These are phyloP conservation scores for Tuta absoluta DNA, from an alignment of 2,888 invertebrate species.

Conservation along the genomic window DNA sequence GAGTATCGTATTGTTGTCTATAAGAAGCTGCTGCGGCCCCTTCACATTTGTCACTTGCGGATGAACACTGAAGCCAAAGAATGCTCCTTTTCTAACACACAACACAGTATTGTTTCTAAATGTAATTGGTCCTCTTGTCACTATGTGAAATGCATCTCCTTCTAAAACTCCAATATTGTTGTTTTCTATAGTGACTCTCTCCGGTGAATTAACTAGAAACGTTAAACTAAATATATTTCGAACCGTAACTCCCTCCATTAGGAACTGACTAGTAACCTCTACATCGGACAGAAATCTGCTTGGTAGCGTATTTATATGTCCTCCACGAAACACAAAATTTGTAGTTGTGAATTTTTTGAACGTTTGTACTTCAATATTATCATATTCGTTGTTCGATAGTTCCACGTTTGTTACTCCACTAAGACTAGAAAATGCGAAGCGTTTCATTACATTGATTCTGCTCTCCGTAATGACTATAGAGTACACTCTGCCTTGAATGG, in stretches of 20 bases:
- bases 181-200: slow-evolving; percentile 82
- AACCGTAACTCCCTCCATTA: slow-evolving; percentile 84
- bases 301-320: slow-evolving; percentile 82
- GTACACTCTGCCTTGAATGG: slow-evolving; percentile 87
- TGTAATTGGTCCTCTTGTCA: slow-evolving; percentile 82
- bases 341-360: slow-evolving; percentile 89
- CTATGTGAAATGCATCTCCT: slow-evolving; percentile 84
- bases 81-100: slow-evolving; percentile 82
- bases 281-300: slow-evolving; percentile 88
- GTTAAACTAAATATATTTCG: slow-evolving; percentile 85
- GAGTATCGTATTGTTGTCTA: slow-evolving; percentile 84
- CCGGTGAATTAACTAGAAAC: slow-evolving; percentile 84
- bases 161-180: slow-evolving; percentile 82
- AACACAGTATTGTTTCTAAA: slow-evolving; percentile 85
- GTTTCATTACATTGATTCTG: slow-evolving; percentile 81
- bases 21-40: slow-evolving; percentile 76
- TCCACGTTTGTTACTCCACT: slow-evolving; percentile 83
- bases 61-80: slow-evolving; percentile 81
- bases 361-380: slow-evolving; percentile 84
- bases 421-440: slow-evolving; percentile 89
- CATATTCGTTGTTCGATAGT: slow-evolving; percentile 82
- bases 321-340: slow-evolving; percentile 83
- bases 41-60: slow-evolving; percentile 66
- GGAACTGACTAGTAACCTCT: slow-evolving; percentile 84
- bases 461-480: slow-evolving; percentile 84